Base-by-base conservation (phyloP, 1,140 invertebrate genomes). In the Drosophila insularis region DNA sequence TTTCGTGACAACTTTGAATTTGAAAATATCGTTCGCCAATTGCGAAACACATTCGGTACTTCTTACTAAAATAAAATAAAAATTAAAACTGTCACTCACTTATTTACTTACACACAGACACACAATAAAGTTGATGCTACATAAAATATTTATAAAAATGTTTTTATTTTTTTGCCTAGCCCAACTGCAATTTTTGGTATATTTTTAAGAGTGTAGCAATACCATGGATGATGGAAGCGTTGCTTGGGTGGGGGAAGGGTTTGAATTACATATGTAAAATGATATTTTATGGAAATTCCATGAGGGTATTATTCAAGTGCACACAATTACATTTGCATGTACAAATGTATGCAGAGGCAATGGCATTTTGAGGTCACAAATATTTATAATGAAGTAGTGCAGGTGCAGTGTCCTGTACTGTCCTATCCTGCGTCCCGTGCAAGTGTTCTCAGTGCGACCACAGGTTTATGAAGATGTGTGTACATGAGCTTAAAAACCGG, bases 351-450 rank as follows among this genome's bases (percentile, higher is more conserved):
- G 14, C 14, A 46, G 11, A 19, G 8, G 43, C 43, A 50, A 50
- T 50, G 43, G 43, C 43, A 75, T 75, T 69, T 77, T 73, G 61
- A 60, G 60, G 50, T 46, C 53, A 43, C 50, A 74, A 40, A 68
- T 81, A 78, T 78, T 78, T 85, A 65, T 87, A 86, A 86, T 86
- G 63, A 86, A 86, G 63, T 68, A 63, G 46, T 11, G 58, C 54
- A 68, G 53, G 31, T 58, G 37, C 19, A 27, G 17, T 46, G 59
- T 43, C 39, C 60, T 46, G 59, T 43, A 23, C 60, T 46, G 35
- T 37, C 35, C 11, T 11, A 11, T 35, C 35, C 11, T 37, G 11
- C 11, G 35, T 11, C 11, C 35, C 10, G 11, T 13, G 32, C 58
- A 3, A 7, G 11, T 59, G 56, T 11, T 7, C 60, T 3, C 2